phyloP scores from a whole-genome alignment of 2,888 invertebrate species.

The Melanargia galathea region DNA sequence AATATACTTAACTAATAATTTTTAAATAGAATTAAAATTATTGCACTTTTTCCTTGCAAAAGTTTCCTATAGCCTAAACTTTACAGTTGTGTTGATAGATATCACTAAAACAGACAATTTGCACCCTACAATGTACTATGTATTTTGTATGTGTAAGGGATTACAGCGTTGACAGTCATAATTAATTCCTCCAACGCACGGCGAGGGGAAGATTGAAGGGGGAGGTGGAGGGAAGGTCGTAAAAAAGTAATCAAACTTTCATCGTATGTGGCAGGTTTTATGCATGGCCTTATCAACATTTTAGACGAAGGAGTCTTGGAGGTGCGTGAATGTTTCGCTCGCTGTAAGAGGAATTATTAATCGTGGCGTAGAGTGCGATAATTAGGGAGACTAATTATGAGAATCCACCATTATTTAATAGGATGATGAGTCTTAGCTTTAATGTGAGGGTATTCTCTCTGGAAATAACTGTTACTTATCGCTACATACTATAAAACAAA shows the following conservation, averaged over 20 bases:
- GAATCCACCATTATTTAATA: background rate
- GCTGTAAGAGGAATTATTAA: slow-evolving; percentile 19
- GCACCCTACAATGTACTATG: background rate
- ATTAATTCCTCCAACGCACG: slow-evolving; percentile 41
- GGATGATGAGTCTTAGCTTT: background rate
- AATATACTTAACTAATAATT: no score
- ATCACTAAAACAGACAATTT: no score
- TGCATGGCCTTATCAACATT: slow-evolving; percentile 38
- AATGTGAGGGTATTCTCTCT: background rate
- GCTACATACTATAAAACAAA: no score
- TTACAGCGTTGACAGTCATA: slow-evolving; percentile 42
- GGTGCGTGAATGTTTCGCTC: slow-evolving; percentile 17
- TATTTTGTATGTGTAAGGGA: slow-evolving; percentile 19
- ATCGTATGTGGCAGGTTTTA: slow-evolving; percentile 40
- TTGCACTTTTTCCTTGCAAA: no score
- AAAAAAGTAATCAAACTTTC: slow-evolving; percentile 55
- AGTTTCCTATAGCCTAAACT: no score
- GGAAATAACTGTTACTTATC: no score
- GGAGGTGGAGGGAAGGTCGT: slow-evolving; percentile 38
- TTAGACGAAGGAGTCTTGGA: slow-evolving; percentile 17
- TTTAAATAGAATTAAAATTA: no score
- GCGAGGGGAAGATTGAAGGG: slow-evolving; percentile 9
- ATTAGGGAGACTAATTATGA: background rate
- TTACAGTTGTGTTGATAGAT: no score
- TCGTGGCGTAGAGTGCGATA: slow-evolving; percentile 4